Percentiles rank a stretch among this genome's conserved stretches.
Evolutionary conservation across 2,113 vertebrate species (phyloP).

Genomic region (Nycticryphes semicollaris): DNA sequence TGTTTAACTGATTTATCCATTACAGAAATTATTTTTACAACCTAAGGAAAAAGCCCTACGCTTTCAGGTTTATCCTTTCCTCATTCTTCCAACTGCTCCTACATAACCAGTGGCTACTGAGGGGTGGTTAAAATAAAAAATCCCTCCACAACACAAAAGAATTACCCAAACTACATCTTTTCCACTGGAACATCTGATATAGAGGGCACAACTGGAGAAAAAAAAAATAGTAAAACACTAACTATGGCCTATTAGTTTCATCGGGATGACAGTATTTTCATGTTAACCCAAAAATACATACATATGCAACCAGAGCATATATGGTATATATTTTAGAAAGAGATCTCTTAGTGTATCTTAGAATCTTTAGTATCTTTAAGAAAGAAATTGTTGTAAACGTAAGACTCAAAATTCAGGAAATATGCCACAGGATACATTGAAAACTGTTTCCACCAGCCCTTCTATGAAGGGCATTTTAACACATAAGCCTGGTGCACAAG

Average conservation of each 20-base stretch:
- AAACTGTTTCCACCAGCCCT: neutral
- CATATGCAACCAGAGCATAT: neutral
- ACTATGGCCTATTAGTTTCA: neutral
- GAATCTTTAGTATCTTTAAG: neutral
- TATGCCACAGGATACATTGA: neutral
- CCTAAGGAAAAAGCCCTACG: neutral
- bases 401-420: neutral
- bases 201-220: neutral
- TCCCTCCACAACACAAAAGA: neutral
- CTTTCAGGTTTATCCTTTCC: neutral
- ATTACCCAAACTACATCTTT: neutral
- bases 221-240: neutral
- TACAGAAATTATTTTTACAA: neutral
- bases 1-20: neutral
- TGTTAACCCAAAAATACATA: neutral
- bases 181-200: neutral
- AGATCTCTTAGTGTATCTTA: fast-evolving
- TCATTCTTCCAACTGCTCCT: neutral
- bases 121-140: neutral
- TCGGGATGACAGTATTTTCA: neutral
- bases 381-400: neutral
- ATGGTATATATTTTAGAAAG: neutral
- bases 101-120: neutral
- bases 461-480: neutral
- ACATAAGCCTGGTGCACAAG: neutral